phyloP scores from a whole-genome alignment of 2,888 invertebrate genomes.

The Cephonodes hylas region DNA sequence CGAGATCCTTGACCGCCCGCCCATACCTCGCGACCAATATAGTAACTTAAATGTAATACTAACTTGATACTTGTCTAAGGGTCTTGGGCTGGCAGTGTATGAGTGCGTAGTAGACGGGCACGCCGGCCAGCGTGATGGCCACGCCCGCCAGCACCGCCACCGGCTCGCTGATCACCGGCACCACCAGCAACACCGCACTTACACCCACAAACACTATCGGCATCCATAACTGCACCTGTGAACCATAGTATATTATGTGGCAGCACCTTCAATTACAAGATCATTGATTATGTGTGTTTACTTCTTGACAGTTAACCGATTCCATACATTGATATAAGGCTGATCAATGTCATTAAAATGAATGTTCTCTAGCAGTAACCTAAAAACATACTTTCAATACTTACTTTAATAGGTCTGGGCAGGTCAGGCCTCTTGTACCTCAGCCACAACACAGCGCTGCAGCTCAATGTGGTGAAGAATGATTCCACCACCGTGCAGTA shows the following conservation, averaged over 20 bases:
- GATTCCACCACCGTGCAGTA: slow-evolving; percentile 96
- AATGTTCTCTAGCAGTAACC: too few species aligned
- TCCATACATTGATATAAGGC: too few species aligned
- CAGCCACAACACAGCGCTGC: slow-evolving; percentile 91
- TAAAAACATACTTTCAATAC: not conserved
- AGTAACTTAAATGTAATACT: slow-evolving; percentile 52
- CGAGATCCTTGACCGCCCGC: too few species aligned
- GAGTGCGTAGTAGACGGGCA: slow-evolving; percentile 90
- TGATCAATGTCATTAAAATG: too few species aligned
- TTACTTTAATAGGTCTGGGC: slow-evolving; percentile 91
- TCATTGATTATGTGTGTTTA: too few species aligned
- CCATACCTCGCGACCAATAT: too few species aligned
- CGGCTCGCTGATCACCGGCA: slow-evolving; percentile 90
- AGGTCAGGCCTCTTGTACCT: slow-evolving; percentile 90
- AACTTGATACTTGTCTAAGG: slow-evolving; percentile 83
- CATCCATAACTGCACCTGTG: slow-evolving; percentile 86
- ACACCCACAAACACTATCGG: slow-evolving; percentile 89
- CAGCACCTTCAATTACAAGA: too few species aligned
- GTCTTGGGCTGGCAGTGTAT: slow-evolving; percentile 85
- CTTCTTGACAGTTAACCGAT: too few species aligned
- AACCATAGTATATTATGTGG: not conserved
- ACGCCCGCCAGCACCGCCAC: slow-evolving; percentile 89
- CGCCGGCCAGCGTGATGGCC: slow-evolving; percentile 88
- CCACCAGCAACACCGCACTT: slow-evolving; percentile 87
- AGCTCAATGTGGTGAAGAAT: slow-evolving; percentile 93